Base-by-base conservation (phyloP, 2,888 invertebrate genomes). In the Drosophila mayaguana region DNA sequence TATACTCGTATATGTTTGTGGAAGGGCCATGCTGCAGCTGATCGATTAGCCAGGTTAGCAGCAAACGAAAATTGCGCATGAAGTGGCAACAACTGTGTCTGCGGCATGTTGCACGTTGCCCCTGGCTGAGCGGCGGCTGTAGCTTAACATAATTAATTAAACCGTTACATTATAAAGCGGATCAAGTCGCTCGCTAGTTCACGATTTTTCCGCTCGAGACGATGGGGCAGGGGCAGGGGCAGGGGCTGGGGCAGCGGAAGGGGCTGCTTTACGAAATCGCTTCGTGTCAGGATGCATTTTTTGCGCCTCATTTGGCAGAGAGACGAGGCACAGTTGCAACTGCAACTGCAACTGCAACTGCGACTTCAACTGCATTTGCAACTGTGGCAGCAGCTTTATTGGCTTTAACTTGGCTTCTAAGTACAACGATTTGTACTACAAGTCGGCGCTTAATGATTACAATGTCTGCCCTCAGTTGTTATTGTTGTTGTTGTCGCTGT, bases 121-220 rank as follows among this genome's bases (percentile, higher is more conserved):
- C n/a, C 45, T 40, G 60, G 48, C 25, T 50, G 32, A 50, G 60
- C 18, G 18, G 38, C 22, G 7, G 36, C 62, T 48, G 55, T 57
- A 76, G 88, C 88, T 89, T 91, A 92, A 91, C 90, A 90, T 92
- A 92, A 92, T 92, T 92, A 92, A 92, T 92, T 92, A 92, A 92
- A 92, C 92, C 92, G 92, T 92, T 92, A 92, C 92, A 89, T 88
- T 89, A 89, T 88, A 88, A 88, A 88, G 90, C 86, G 88, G 88
- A 89, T 86, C 80, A 89, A 89, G 77, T 87, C 77, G 81, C 84
- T 75, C 60, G 72, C 79, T 75, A 71, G 86, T 88, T 89, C 89
- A 89, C 89, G 89, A 89, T 81, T 89, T 90, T 69, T 3, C n/a
- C 46, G 34, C 18, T 11, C 9, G n/a, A 3, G 20, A 25, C 32